phyloP scores from a whole-genome alignment of 1,140 invertebrate species.

The Dendrolimus kikuchii region DNA sequence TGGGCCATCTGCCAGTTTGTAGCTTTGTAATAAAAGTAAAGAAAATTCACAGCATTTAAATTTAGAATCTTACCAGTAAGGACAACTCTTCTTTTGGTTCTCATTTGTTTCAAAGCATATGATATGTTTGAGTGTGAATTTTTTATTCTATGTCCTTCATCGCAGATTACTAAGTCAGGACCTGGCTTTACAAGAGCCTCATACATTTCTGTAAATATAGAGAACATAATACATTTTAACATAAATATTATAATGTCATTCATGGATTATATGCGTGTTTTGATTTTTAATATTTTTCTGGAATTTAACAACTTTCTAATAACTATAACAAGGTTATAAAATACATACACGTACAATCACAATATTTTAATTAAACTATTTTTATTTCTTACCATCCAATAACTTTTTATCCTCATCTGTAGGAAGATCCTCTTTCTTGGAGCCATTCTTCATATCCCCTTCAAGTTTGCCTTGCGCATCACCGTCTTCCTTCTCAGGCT shows the following conservation, averaged over 20 bases:
- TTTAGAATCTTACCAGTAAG: constrained; percentile 78
- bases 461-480: constrained; percentile 35
- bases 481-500: constrained; percentile 41
- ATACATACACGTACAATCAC: too few species aligned
- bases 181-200: constrained; percentile 91
- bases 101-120: constrained; percentile 91
- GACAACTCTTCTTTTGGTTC: constrained; percentile 91
- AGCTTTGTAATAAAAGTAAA: neutral
- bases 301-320: too few species aligned
- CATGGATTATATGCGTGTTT: too few species aligned
- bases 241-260: too few species aligned
- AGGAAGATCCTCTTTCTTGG: constrained; percentile 81
- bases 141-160: constrained; percentile 97
- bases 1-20: too few species aligned
- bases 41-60: neutral
- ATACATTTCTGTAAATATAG: constrained; percentile 81
- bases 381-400: constrained; percentile 78
- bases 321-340: too few species aligned
- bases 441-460: constrained; percentile 57
- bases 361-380: constrained; percentile 3
- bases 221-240: too few species aligned
- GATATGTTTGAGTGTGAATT: constrained; percentile 96
- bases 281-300: too few species aligned
- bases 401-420: constrained; percentile 90
- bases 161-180: constrained; percentile 95